Evolutionary conservation across 2,113 vertebrate species (phyloP).

Genomic region (Malurus cyaneus): DNA sequence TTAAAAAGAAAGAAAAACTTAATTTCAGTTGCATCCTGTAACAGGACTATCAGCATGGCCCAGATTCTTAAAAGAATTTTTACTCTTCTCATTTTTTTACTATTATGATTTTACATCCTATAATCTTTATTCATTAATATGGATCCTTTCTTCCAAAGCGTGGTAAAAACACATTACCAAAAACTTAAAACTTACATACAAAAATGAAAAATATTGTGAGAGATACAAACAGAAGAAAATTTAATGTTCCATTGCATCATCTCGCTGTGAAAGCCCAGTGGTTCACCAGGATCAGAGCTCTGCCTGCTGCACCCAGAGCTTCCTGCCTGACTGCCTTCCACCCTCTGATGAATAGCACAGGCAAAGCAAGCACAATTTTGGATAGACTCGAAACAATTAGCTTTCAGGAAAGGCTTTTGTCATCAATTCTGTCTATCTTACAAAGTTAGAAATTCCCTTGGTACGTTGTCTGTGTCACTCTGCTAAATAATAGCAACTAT

Average conservation of each 20-base stretch:
- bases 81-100: neutral
- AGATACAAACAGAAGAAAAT: neutral
- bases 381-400: neutral
- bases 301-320: neutral
- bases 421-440: constrained; percentile 34
- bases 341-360: neutral
- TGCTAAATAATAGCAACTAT: constrained; percentile 29
- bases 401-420: constrained; percentile 21
- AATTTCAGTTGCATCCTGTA: neutral
- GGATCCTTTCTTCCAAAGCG: neutral
- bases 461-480: neutral
- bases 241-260: neutral
- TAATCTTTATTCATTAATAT: neutral
- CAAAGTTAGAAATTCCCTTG: constrained; percentile 29
- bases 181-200: neutral
- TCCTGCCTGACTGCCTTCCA: neutral
- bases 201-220: neutral
- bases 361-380: neutral
- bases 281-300: neutral
- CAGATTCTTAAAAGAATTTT: neutral
- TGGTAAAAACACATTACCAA: neutral
- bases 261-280: neutral
- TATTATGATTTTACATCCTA: neutral
- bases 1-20: neutral
- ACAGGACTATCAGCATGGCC: neutral